Percentiles rank a stretch among this genome's conserved stretches.
Conservation (phyloP, 2,888 invertebrate genomes). For the Apoderus coryli region DNA sequence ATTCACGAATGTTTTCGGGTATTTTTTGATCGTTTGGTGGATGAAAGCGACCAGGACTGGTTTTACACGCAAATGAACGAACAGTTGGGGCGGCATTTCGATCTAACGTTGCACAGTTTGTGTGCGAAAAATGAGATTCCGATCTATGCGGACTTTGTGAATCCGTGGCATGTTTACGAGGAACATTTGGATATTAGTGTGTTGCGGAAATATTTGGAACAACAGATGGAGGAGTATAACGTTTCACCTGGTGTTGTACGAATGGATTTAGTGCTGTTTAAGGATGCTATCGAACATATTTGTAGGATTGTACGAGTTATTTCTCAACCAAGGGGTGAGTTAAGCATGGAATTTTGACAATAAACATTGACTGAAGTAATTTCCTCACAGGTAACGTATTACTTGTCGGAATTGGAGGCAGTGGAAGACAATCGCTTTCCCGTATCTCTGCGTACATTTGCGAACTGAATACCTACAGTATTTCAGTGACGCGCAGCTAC, state of each 20-base stretch:
- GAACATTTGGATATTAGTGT: slow-evolving; percentile 34
- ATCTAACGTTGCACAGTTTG: slow-evolving; percentile 62
- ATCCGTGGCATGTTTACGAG: slow-evolving; percentile 63
- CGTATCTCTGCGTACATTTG: slow-evolving; percentile 66
- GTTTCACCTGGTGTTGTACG: slow-evolving; percentile 59
- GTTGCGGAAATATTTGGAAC: slow-evolving; percentile 35
- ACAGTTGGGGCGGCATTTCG: slow-evolving; percentile 64
- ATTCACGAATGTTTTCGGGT: slow-evolving; percentile 75
- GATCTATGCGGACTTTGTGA: slow-evolving; percentile 69
- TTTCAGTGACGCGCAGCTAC: slow-evolving; percentile 68
- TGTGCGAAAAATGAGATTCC: slow-evolving; percentile 56
- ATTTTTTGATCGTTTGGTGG: slow-evolving; percentile 69
- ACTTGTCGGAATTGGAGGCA: slow-evolving; percentile 75
- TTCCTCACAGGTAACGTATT: slow-evolving; percentile 80
- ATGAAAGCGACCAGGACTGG: slow-evolving; percentile 67
- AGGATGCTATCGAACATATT: slow-evolving; percentile 76
- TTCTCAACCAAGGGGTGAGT: slow-evolving; percentile 65
- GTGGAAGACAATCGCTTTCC: slow-evolving; percentile 69
- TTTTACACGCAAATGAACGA: slow-evolving; percentile 57
- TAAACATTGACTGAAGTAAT: too few relatives aligned
- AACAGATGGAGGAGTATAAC: slow-evolving; percentile 64
- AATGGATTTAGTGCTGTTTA: slow-evolving; percentile 73
- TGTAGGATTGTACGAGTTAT: slow-evolving; percentile 70
- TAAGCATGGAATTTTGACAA: too few relatives aligned
- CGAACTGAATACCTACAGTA: slow-evolving; percentile 62